Conservation (phyloP, 2,113 vertebrate species). For the Sapajus apella region DNA sequence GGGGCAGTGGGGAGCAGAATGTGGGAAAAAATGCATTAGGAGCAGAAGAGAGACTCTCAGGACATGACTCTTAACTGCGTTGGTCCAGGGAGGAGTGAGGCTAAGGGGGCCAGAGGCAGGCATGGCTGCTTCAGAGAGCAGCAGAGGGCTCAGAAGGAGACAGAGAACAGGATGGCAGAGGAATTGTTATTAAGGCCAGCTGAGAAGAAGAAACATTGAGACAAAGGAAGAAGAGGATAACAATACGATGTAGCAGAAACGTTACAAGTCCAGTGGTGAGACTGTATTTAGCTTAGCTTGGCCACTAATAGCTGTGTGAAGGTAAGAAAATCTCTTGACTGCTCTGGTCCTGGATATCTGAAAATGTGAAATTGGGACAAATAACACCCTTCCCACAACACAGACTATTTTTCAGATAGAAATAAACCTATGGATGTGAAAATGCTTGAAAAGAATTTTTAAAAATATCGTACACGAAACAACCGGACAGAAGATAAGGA, state of each 20-base stretch:
- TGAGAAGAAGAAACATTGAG: not conserved
- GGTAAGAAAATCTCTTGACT: not conserved
- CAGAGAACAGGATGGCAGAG: not conserved
- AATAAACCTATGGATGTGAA: not conserved
- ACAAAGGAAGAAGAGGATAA: not conserved
- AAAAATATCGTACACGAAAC: not conserved
- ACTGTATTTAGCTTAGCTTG: not conserved
- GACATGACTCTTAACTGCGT: not conserved
- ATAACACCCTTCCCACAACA: not conserved
- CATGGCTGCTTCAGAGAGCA: not conserved
- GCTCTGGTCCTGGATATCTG: not conserved
- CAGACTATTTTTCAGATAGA: not conserved
- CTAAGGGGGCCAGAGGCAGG: too few species aligned
- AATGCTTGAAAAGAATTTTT: not conserved
- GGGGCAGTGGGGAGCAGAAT: not conserved
- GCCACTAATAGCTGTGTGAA: not conserved
- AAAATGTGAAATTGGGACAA: constrained; percentile 5
- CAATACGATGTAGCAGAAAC: not conserved
- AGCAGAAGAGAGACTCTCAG: not conserved
- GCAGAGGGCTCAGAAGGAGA: not conserved
- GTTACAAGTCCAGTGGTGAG: not conserved
- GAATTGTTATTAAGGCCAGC: not conserved
- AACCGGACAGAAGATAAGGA: not conserved
- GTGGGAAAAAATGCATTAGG: not conserved
- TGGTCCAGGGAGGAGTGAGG: not conserved